phyloP scores from a whole-genome alignment of 2,888 invertebrate species.

The Cremastobaeus sp. region DNA sequence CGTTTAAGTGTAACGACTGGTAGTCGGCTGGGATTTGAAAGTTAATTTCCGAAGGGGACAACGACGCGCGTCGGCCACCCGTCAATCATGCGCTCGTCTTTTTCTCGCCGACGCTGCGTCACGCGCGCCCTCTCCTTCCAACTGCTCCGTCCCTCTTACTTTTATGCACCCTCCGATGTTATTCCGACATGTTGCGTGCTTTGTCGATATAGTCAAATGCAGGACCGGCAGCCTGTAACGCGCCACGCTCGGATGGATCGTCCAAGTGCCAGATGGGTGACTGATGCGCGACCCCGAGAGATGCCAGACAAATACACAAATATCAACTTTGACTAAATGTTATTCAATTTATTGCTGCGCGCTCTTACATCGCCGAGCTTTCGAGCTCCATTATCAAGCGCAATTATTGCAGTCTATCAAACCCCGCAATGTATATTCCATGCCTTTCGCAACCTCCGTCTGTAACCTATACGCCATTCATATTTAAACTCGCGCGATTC shows the following conservation, averaged over 20 bases:
- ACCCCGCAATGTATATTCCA: no score
- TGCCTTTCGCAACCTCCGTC: no score
- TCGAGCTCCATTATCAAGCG: constrained; percentile 30
- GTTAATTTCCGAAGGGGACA: constrained; percentile 69
- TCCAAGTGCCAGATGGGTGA: constrained; percentile 78
- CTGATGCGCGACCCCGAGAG: constrained; percentile 73
- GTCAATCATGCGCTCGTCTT: constrained; percentile 61
- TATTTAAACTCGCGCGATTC: not conserved
- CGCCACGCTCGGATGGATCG: constrained; percentile 75
- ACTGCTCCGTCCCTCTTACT: constrained; percentile 62
- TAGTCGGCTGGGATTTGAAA: constrained; percentile 67
- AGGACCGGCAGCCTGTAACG: constrained; percentile 71
- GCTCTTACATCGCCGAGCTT: constrained; percentile 40
- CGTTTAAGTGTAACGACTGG: constrained; percentile 65
- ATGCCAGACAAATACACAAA: constrained; percentile 60
- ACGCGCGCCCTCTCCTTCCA: constrained; percentile 44
- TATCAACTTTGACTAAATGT: constrained; percentile 54
- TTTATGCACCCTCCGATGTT: constrained; percentile 73
- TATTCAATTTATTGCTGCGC: constrained; percentile 54
- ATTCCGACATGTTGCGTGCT: constrained; percentile 75
- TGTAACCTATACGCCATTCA: constrained; percentile 4
- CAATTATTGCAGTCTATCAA: no score
- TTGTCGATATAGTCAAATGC: constrained; percentile 75
- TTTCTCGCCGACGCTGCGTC: constrained; percentile 55
- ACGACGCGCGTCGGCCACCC: constrained; percentile 68